Conservation (phyloP, 2,888 invertebrate species). For the Mactromeris polynyma region DNA sequence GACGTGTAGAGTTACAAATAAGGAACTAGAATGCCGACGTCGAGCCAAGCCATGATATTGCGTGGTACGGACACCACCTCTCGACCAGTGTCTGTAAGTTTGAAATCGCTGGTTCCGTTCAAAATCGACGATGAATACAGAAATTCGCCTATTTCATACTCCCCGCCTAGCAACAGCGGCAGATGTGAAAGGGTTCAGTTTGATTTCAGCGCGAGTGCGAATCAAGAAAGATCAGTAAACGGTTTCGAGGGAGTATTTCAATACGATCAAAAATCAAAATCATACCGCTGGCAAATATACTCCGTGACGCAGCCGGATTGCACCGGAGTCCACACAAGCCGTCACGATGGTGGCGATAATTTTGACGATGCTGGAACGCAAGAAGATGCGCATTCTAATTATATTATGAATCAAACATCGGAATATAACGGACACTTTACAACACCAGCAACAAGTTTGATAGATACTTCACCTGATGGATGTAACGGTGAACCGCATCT, state of each 20-base stretch:
- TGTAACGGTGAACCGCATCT: background rate
- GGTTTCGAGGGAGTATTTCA: constrained; percentile 63
- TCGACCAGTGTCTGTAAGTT: background rate
- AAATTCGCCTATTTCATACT: background rate
- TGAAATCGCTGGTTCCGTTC: background rate
- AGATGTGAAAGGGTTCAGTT: constrained; percentile 62
- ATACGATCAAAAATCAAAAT: constrained; percentile 56
- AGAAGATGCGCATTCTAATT: background rate
- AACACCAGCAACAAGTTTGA: constrained; percentile 44
- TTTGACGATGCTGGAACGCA: constrained; percentile 5
- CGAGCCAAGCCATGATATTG: constrained; percentile 68
- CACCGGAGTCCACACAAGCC: background rate
- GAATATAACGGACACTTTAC: constrained; percentile 57
- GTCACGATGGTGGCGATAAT: constrained; percentile 28
- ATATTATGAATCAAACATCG: constrained; percentile 31
- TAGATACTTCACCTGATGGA: constrained; percentile 28
- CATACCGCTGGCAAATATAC: constrained; percentile 58
- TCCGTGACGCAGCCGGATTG: constrained; percentile 33
- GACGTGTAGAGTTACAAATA: background rate
- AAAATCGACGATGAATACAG: background rate
- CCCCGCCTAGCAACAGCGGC: background rate
- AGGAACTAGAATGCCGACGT: constrained; percentile 60
- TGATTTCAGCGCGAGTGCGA: constrained; percentile 47
- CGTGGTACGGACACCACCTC: constrained; percentile 41
- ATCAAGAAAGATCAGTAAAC: constrained; percentile 28